Evolutionary conservation across 2,888 invertebrate species (phyloP), one percentile per base, ranked within the genome.

Genomic region (Drosophila barbarae): DNA sequence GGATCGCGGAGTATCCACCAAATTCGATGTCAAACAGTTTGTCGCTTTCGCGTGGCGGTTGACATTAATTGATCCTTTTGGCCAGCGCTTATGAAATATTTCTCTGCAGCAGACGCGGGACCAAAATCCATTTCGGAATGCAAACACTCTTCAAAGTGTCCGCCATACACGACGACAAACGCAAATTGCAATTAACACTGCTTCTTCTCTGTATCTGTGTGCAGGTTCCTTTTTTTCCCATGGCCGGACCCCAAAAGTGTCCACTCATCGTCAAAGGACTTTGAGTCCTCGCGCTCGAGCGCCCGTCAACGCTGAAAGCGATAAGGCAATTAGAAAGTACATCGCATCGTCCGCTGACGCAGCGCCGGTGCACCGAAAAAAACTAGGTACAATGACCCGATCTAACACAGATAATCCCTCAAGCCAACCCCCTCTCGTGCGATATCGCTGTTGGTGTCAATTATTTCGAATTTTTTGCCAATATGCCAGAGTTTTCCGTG

Each of bases 241-340:
- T 69, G 55, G 49, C 51, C 60, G 71, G 49, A 38, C 64, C 65
- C 47, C 58, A 67, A 77, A 76, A 78, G 73, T 73, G 79, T 78
- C 67, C 81, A 82, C 73, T 86, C 79, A 77, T 75, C 72, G 77
- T 77, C 77, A 84, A 83, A 82, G 86, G 84, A 74, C 76, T 86
- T 78, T 74, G 76, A 72, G 55, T 69, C 52, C 63, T 64, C 61
- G 63, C 66, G 73, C 69, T 65, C 56, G 75, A 77, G 67, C 76
- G 85, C 82, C 68, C 69, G 75, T 70, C 74, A 74, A 67, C 76
- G 63, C 73, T 83, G 85, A 85, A 80, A 86, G 86, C 85, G 86
- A 86, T 86, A 86, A 86, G 86, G 85, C 86, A 86, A 86, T 86
- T 86, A 86, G 77, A 76, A 65, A 61, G 71, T 53, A 56, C 69